Base-by-base conservation (phyloP, 2,797 vertebrate genomes). In the Apodemus agrarius region DNA sequence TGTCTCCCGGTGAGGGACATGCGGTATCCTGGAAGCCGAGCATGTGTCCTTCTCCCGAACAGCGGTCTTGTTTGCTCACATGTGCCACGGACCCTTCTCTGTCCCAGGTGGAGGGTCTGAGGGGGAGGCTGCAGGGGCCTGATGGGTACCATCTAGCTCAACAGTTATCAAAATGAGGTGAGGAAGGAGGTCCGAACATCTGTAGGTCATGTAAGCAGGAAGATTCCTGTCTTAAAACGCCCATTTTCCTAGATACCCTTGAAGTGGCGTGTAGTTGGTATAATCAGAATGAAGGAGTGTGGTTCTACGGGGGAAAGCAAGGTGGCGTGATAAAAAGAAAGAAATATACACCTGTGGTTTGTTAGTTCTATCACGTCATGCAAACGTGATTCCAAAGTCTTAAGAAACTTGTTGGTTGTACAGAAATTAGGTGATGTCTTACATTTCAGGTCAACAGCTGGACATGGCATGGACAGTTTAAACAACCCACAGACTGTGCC, bases 51-150 rank as follows among this genome's bases (percentile, higher is more conserved):
- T 84, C 93, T 67, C 40, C 24, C 22, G 11, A 82, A 40, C 19
- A 46, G 57, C 88, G n/a, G 29, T 49, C 26, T 63, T 2, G 8
- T 65, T 65, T 65, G 82, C 61, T 65, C 57, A 46, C 17, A 46
- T 22, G 40, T 10, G 12, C 24, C 59, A 0, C 0, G 1, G 3
- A 4, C 24, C 61, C 14, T 10, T 86, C 74, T 90, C 72, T 59
- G 82, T 52, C 3, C 16, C 57, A 2, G 54, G 43, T 43, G 31
- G 43, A 78, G 65, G 11, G 40, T 14, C 43, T 11, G 24, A 46
- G 26, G n/a, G 14, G 24, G 21, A 57, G 10, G 24, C 0, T 11
- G 0, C 3, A 13, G n/a, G 12, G 17, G 7, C 46, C 24, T 65
- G 57, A 37, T 61, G 17, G 61, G 61, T 24, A 57, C 12, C 21